Conservation (phyloP, 2,888 invertebrate species). For the Andrena dorsata region DNA sequence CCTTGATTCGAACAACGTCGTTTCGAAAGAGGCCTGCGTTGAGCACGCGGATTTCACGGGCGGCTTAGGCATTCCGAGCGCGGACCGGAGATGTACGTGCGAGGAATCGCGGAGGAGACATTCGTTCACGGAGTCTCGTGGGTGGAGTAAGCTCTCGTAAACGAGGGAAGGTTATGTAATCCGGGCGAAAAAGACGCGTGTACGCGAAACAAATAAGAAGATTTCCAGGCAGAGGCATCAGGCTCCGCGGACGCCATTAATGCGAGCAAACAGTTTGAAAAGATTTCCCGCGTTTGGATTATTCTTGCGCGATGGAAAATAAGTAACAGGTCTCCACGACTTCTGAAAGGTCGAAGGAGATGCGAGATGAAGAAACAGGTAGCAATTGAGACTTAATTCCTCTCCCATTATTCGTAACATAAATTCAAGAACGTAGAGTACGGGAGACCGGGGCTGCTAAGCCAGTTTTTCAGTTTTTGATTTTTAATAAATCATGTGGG, state of each 20-base stretch:
- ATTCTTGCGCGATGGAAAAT: not conserved
- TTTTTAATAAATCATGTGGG: too few species aligned
- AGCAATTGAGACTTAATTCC: too few species aligned
- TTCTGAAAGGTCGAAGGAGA: not conserved
- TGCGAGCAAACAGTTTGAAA: constrained; percentile 33
- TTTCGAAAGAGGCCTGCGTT: not conserved
- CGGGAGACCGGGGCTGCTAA: too few species aligned
- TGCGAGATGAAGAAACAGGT: not conserved
- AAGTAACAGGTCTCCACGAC: too few species aligned
- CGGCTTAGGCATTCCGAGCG: constrained; percentile 44
- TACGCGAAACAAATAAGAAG: constrained; percentile 46
- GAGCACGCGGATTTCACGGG: constrained; percentile 35
- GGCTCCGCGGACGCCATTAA: constrained; percentile 8
- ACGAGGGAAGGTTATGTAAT: constrained; percentile 44
- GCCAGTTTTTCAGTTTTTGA: too few species aligned
- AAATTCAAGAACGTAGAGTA: not conserved
- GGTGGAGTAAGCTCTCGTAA: constrained; percentile 45
- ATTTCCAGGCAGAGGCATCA: constrained; percentile 8
- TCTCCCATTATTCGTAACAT: too few species aligned
- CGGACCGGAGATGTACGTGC: constrained; percentile 47
- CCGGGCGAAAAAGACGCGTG: constrained; percentile 45
- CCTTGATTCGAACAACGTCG: not conserved
- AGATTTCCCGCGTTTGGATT: constrained; percentile 26
- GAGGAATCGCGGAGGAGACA: constrained; percentile 42
- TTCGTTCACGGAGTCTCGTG: constrained; percentile 32